Percentiles rank a stretch among this genome's conserved stretches.
phyloP scores from a whole-genome alignment of 2,888 invertebrate genomes.

The Stratiomys singularior region DNA sequence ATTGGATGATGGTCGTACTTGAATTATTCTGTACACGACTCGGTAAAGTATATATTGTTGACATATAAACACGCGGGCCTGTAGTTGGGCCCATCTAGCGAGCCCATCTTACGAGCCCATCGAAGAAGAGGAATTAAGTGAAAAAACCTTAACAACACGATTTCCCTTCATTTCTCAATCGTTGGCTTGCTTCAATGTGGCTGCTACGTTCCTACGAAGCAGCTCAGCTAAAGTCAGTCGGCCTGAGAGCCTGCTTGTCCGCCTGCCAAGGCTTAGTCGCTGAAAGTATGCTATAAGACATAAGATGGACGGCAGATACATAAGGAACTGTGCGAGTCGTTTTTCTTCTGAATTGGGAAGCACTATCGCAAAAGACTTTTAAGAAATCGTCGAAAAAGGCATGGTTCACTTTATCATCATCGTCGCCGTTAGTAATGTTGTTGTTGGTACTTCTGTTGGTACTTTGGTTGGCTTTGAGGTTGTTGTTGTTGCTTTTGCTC shows the following conservation, averaged over 20 bases:
- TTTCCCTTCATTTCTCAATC: conserved; percentile 52
- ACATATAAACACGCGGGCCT: conserved; percentile 45
- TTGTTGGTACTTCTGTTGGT: background rate
- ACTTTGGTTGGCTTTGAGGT: background rate
- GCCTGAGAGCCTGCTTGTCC: background rate
- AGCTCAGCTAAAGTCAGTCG: background rate
- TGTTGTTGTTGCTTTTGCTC: background rate
- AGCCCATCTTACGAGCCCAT: conserved; percentile 46
- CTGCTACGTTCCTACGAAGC: background rate
- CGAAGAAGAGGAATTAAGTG: conserved; percentile 51
- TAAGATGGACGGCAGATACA: conserved; percentile 33
- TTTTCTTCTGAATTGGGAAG: conserved; percentile 36
- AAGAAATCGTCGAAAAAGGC: conserved; percentile 39
- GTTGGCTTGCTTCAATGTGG: background rate
- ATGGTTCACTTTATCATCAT: conserved; percentile 44
- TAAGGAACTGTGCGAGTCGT: conserved; percentile 37
- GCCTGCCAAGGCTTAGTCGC: background rate
- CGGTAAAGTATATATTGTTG: conserved; percentile 45
- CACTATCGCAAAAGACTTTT: conserved; percentile 40
- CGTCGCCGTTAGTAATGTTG: background rate
- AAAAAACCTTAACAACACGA: conserved; percentile 51
- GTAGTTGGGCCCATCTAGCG: conserved; percentile 6
- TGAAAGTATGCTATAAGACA: conserved; percentile 29
- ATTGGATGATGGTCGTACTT: conserved; percentile 30
- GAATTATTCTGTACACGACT: conserved; percentile 46